Conservation (phyloP, 2,797 vertebrate genomes). For the Sebastes itinus region DNA sequence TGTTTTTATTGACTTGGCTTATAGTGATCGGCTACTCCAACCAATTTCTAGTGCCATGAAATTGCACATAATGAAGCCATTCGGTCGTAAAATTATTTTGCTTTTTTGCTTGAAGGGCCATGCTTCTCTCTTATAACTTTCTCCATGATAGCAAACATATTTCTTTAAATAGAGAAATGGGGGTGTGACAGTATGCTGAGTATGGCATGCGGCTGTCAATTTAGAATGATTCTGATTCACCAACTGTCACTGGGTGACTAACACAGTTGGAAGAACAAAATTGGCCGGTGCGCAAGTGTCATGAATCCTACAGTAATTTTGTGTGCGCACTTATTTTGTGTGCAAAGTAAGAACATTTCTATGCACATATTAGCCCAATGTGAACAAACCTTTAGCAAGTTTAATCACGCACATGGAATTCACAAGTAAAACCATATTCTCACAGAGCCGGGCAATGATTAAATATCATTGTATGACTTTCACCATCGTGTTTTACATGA, state of each 20-base stretch:
- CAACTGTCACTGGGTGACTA: no score
- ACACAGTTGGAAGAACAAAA: no score
- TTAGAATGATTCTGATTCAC: no score
- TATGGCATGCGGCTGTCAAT: no score
- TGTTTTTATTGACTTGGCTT: neutral
- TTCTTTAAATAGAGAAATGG: neutral
- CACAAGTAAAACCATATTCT: neutral
- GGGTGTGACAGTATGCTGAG: no score
- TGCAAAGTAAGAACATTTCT: neutral
- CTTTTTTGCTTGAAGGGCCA: neutral
- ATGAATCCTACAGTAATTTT: neutral
- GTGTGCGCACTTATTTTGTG: neutral
- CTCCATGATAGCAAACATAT: neutral
- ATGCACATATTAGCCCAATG: neutral
- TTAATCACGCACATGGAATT: neutral
- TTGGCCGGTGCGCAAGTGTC: neutral
- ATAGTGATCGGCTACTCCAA: neutral
- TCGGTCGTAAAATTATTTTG: neutral
- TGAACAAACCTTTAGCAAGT: no score
- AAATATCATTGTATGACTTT: neutral
- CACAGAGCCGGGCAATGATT: neutral
- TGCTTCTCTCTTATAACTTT: neutral
- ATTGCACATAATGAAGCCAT: neutral
- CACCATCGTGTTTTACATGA: no score
- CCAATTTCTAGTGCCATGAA: neutral